Conservation (phyloP, 2,888 invertebrate species). For the Torymus auratus region DNA sequence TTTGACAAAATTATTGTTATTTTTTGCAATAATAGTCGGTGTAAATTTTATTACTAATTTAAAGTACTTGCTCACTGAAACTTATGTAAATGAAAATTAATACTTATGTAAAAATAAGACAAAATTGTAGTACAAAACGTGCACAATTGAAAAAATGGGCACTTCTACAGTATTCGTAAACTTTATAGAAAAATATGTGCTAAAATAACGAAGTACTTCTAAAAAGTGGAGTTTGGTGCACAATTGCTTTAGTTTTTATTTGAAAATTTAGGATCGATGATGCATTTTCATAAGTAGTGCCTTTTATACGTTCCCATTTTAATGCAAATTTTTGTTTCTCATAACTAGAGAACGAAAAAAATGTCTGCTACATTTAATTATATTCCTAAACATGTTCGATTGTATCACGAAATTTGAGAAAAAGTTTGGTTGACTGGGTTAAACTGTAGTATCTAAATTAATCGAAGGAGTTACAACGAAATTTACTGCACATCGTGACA, state of each 20-base stretch:
- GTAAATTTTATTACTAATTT: conserved; percentile 19
- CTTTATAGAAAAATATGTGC: conserved; percentile 19
- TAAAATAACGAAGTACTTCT: conserved; percentile 14
- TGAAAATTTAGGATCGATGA: conserved; percentile 48
- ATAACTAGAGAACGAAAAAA: conserved; percentile 38
- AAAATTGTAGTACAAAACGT: conserved; percentile 38
- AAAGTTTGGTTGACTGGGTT: conserved; percentile 27
- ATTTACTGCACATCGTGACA: conserved; percentile 11
- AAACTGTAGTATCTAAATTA: conserved; percentile 40
- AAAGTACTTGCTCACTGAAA: conserved; percentile 13
- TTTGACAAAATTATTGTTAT: conserved; percentile 13
- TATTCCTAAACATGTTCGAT: conserved; percentile 28
- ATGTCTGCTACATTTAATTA: conserved; percentile 41
- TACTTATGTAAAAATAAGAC: conserved; percentile 17
- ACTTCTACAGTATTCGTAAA: conserved; percentile 36
- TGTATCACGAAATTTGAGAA: conserved; percentile 13
- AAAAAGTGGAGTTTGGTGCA: conserved; percentile 4
- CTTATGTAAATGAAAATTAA: conserved; percentile 15
- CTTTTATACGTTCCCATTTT: conserved; percentile 56
- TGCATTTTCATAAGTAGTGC: conserved; percentile 56
- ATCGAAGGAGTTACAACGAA: conserved; percentile 1
- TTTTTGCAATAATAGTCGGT: conserved; percentile 31
- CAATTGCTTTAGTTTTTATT: conserved; percentile 31
- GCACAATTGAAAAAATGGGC: conserved; percentile 16
- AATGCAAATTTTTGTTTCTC: conserved; percentile 53